Base-by-base conservation (phyloP, 2,797 vertebrate species). In the Coregonus ussuriensis region DNA sequence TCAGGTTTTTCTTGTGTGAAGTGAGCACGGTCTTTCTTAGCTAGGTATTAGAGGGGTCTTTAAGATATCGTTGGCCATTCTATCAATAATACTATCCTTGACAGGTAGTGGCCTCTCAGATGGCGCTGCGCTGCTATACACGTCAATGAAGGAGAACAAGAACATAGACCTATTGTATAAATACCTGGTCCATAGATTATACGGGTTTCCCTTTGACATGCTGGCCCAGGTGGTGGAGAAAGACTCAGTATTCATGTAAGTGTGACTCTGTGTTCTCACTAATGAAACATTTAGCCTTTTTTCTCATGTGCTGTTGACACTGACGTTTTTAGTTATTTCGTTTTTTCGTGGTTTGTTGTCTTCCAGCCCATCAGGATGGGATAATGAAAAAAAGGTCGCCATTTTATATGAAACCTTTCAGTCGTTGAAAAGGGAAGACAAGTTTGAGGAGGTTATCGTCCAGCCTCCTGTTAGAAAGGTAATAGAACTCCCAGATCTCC, bases 171-270 rank as follows among this genome's bases (percentile, higher is more conserved):
- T 98, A 91, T 94, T 99, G 81, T 99, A 99, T 94, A 99, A 99
- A 94, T 99, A 99, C 85, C 95, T 99, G 77, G 96, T 99, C 85
- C 98, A 99, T 92, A 96, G 96, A 91, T 94, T 99, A 80, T 99
- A 99, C 0, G 97, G 96, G 86, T 98, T 99, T 91, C 96, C 96
- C 15, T 99, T 98, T 91, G 96, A 95, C 79, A 94, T 95, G 88
- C 92, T 96, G 68, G 97, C 97, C 79, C 94, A 96, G 89, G 96
- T 99, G 89, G 97, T 99, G 92, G 98, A 99, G 91, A 98, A 96
- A 93, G 98, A 99, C 83, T 96, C 97, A 0, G 97, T 99, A 86
- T 99, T 99, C 94, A 98, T 99, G 98, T 99, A 94, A 97, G 97
- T 92, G 11, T 59, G 59, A 35, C 18, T 71, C 37, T n/a, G 69